Evolutionary conservation across 2,113 vertebrate species (phyloP).

Genomic region (Callospermophilus lateralis): DNA sequence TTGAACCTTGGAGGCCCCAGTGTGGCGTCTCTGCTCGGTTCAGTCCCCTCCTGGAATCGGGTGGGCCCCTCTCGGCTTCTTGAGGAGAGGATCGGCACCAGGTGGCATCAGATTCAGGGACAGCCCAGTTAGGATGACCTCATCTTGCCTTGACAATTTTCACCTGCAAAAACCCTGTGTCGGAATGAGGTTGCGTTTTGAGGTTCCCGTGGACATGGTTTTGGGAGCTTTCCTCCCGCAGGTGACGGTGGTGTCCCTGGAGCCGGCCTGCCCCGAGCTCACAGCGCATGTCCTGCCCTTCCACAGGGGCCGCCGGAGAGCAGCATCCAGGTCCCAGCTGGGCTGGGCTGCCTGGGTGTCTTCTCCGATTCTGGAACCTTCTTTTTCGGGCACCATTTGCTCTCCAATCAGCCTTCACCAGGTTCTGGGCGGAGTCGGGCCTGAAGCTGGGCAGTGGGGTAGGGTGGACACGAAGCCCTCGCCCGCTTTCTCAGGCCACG

Average conservation of each 20-base stretch:
- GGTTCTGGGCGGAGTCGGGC: fast-evolving
- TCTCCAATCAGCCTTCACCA: background rate
- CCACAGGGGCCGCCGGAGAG: too few relatives aligned
- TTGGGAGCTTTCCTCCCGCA: background rate
- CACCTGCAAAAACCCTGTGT: background rate
- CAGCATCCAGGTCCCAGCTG: fast-evolving
- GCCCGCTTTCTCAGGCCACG: fast-evolving
- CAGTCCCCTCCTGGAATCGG: background rate
- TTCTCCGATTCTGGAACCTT: fast-evolving
- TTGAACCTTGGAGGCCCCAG: background rate
- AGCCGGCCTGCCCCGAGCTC: too few relatives aligned
- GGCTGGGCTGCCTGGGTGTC: too few relatives aligned
- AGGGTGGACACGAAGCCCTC: fast-evolving
- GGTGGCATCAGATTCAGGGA: too few relatives aligned
- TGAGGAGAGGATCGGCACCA: too few relatives aligned
- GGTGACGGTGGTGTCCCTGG: too few relatives aligned
- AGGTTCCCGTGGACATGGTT: background rate
- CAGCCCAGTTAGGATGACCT: background rate
- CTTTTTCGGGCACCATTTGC: background rate
- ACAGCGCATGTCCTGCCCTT: too few relatives aligned
- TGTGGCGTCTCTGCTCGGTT: background rate
- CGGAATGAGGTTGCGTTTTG: too few relatives aligned
- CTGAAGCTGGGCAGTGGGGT: too few relatives aligned
- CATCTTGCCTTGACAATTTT: background rate
- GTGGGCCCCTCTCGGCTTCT: background rate